A percentile compares a stretch with the other conserved stretches of the same genome.
phyloP scores from a whole-genome alignment of 2,113 vertebrate species.

The Pycnonotus jocosus region DNA sequence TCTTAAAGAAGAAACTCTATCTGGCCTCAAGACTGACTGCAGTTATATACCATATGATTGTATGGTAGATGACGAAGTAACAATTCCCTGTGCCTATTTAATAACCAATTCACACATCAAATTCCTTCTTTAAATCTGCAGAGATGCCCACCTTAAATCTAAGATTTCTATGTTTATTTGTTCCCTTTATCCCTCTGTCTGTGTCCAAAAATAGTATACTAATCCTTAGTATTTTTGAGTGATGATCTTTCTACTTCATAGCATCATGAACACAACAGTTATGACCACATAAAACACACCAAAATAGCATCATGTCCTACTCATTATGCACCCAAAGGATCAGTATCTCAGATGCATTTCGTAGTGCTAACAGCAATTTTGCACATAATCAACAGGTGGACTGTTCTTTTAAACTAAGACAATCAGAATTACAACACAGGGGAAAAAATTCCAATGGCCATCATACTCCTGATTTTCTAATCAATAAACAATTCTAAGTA shows the following conservation, averaged over 20 bases:
- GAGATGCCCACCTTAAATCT: not conserved
- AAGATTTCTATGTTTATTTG: not conserved
- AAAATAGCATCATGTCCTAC: not conserved
- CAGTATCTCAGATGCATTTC: not conserved
- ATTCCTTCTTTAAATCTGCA: not conserved
- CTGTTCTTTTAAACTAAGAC: not conserved
- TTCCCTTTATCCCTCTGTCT: not conserved
- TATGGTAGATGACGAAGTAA: not conserved
- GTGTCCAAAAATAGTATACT: too few relatives aligned
- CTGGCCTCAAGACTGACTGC: not conserved
- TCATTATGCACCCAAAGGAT: not conserved
- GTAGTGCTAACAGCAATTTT: not conserved
- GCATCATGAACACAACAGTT: not conserved
- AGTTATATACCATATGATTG: not conserved
- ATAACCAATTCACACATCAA: not conserved
- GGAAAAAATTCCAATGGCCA: not conserved
- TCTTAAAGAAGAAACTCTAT: not conserved
- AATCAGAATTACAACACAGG: not conserved
- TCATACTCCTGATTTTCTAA: not conserved
- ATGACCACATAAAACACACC: not conserved
- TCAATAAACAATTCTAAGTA: not conserved
- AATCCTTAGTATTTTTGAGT: too few relatives aligned
- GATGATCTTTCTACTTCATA: not conserved
- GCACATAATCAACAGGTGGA: not conserved
- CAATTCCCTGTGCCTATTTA: not conserved